Base-by-base conservation (phyloP, 2,797 vertebrate genomes). In the Acrossocheilus wenchowensis region DNA sequence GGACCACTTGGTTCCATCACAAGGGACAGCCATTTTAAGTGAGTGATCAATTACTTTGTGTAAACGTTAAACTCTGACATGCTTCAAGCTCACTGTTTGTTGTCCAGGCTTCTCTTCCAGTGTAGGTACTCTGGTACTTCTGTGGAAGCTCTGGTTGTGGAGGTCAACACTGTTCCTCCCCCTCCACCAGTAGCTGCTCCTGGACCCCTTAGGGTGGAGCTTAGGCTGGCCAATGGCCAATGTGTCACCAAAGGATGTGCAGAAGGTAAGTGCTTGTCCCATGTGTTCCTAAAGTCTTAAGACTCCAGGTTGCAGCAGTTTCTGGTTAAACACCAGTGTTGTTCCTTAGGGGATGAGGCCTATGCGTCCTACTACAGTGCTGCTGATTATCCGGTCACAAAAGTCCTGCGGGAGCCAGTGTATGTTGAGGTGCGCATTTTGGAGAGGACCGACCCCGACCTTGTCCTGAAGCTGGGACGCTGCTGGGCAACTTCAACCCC, bases 11-110 rank as follows among this genome's bases (percentile, higher is more conserved):
- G 93, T 73, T 7, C 57, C 30, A 94, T 95, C 85, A 94, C 93
- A 82, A 94, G 94, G 79, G 94, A 95, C 92, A 95, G 82, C 82
- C 39, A 78, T 14, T 93, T 85, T 92, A 87, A 93, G 94, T 95
- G 92, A 83, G 91, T 90, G 48, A 54, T 78, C n/a, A 2, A 26
- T 14, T n/a, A 26, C 57, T 60, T 62, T 4, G 10, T 62, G 57
- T 64, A 6, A 54, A 0, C 1, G 62, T 64, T 64, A 15, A 2
- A 14, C 6, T 12, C 0, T 15, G 12, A 64, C 5, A 1, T 64
- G 62, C 12, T 30, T 0, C 2, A 64, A 64, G 62, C 11, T 64
- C 5, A 6, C 26, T 71, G 69, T 12, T 19, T 71, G 68, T 71
- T 41, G 34, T 72, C 69, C 69, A 43, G 69, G 69, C 17, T 43